Evolutionary conservation across 2,888 invertebrate species (phyloP).

Genomic region (Neria commutata): DNA sequence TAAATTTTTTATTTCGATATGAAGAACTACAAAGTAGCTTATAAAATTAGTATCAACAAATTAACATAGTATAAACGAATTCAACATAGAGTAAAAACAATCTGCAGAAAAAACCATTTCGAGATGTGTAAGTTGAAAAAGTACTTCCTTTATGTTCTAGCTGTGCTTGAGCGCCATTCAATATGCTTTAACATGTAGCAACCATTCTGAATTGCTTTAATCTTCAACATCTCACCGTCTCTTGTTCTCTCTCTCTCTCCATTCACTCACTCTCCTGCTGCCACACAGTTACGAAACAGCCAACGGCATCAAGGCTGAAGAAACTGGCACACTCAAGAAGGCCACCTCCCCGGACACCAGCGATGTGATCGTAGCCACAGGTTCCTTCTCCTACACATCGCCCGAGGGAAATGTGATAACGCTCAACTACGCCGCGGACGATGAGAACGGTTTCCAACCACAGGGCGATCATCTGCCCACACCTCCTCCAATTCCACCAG

Average conservation of each 20-base stretch:
- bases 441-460: constrained; percentile 69
- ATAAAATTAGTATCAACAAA: too few relatives aligned
- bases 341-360: constrained; percentile 71
- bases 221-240: constrained; percentile 7
- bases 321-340: constrained; percentile 77
- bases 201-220: constrained; percentile 10
- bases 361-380: constrained; percentile 72
- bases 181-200: neutral
- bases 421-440: constrained; percentile 74
- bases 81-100: too few relatives aligned
- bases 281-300: constrained; percentile 79
- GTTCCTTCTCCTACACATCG: constrained; percentile 72
- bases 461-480: constrained; percentile 75
- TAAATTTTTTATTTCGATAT: too few relatives aligned
- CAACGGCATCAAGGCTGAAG: constrained; percentile 81
- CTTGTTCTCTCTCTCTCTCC: constrained; percentile 2
- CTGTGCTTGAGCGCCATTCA: too few relatives aligned
- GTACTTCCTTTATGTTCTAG: too few relatives aligned
- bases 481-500: constrained; percentile 77
- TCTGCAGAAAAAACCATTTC: neutral
- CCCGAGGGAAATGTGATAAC: constrained; percentile 74
- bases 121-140: neutral
- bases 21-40: too few relatives aligned
- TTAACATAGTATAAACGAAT: too few relatives aligned
- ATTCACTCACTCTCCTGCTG: constrained; percentile 9